Evolutionary conservation across 2,888 invertebrate species (phyloP), one percentile per base, ranked within the genome.

Genomic region (Meghimatium bilineatum): DNA sequence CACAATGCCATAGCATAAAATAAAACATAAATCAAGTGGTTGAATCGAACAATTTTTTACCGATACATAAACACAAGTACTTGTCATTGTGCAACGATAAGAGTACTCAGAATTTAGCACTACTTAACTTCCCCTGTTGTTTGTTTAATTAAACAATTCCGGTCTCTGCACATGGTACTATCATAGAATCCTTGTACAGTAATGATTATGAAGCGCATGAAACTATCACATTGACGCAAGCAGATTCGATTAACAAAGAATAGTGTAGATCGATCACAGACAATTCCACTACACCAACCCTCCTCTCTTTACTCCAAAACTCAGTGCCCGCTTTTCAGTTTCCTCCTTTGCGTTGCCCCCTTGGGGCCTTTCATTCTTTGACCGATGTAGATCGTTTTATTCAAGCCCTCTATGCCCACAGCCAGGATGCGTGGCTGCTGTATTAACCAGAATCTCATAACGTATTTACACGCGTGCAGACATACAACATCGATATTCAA

Each of bases 201-300:
- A 38, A 71, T 38, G 71, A 38, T 71, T 71, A 36, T 74, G 49
- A 74, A 44, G 44, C 72, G 29, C 49, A n/a, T 29, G 29, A 29
- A 71, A 49, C 49, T 14, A 5, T 44, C 49, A 14, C 17, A 74
- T 36, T 74, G 72, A 29, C 49, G 49, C 72, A 44, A 49, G 49
- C 72, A 74, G 49, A 74, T 74, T 74, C 72, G 29, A 49, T 74
- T 74, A 74, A 49, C 72, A 36, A 49, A 74, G 26, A 74, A 74
- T 49, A 74, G 72, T 36, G 72, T 29, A 74, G 44, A 74, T 74
- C 72, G 72, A 74, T 74, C 72, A 74, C 72, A 49, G 49, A 49
- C 49, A n/a, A 49, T 49, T 44, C n/a, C 49, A 26, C 10, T 29
- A 29, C 29, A 49, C 26, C 23, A 17, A 17, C 56, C 56, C 56